A percentile compares a stretch with the other conserved stretches of the same genome.
Conservation (phyloP, 1,140 invertebrate genomes). For the Halictus rubicundus region DNA sequence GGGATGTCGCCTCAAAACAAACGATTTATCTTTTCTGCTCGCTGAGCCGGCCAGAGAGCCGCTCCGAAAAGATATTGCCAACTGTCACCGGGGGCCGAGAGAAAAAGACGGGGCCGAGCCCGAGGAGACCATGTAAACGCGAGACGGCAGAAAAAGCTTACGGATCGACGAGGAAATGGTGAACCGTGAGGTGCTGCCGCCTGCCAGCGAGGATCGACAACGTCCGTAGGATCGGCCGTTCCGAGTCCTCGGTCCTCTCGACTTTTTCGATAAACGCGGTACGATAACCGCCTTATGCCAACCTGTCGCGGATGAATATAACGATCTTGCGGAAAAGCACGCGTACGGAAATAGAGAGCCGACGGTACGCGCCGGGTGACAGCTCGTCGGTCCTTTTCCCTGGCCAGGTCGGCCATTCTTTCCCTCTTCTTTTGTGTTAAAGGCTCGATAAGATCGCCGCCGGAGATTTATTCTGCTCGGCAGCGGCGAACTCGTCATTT, state of each 20-base stretch:
- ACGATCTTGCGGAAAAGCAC: background rate
- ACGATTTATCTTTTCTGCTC: constrained; percentile 77
- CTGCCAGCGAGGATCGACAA: background rate
- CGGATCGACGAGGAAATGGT: background rate
- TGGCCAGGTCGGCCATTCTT: background rate
- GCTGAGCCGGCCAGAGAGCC: constrained; percentile 70
- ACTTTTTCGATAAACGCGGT: constrained; percentile 38
- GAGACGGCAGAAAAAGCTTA: background rate
- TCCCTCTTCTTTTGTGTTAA: background rate
- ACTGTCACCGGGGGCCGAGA: constrained; percentile 55
- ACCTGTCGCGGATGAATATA: constrained; percentile 21
- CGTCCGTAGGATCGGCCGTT: background rate
- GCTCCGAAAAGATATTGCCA: constrained; percentile 67
- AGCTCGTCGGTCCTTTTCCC: background rate
- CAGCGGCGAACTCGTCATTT: constrained; percentile 18
- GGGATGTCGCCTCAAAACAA: constrained; percentile 72
- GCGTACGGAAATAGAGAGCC: background rate
- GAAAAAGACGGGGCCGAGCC: constrained; percentile 38
- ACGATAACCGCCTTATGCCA: constrained; percentile 21
- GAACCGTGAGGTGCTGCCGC: background rate
- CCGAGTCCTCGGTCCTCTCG: constrained; percentile 34
- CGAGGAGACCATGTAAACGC: constrained; percentile 1
- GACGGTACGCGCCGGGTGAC: background rate
- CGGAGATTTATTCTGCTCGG: constrained; percentile 25
- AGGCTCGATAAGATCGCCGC: constrained; percentile 34